Evolutionary conservation across 2,113 vertebrate species (phyloP).

Genomic region (Stigmatopora argus): DNA sequence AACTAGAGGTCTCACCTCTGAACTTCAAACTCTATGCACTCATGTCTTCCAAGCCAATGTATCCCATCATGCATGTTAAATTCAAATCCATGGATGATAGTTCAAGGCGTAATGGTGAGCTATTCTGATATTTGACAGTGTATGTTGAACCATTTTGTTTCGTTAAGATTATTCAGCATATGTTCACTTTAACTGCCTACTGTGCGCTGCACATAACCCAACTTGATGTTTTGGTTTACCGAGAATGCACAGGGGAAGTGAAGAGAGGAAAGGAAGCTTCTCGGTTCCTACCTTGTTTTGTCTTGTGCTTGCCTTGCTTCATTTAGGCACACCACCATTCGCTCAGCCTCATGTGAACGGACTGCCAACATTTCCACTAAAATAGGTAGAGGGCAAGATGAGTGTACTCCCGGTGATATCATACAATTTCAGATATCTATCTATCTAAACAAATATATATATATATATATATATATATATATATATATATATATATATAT

Average conservation of each 20-base stretch:
- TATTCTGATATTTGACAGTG: background rate
- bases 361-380: constrained; percentile 64
- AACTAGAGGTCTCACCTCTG: constrained; percentile 46
- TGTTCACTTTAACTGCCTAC: constrained; percentile 48
- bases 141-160: constrained; percentile 7
- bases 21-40: constrained; percentile 50
- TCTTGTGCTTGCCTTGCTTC: constrained; percentile 59
- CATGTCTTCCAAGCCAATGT: constrained; percentile 28
- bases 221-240: constrained; percentile 57
- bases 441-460: too few relatives aligned
- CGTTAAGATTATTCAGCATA: constrained; percentile 41
- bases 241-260: constrained; percentile 40
- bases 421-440: constrained; percentile 35
- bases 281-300: constrained; percentile 59
- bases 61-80: background rate
- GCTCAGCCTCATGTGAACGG: constrained; percentile 54
- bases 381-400: constrained; percentile 27
- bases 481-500: too few relatives aligned
- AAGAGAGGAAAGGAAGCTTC: constrained; percentile 43
- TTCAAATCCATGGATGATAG: background rate
- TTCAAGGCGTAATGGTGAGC: background rate
- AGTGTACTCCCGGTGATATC: constrained; percentile 40
- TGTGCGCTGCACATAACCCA: constrained; percentile 30
- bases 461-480: too few relatives aligned
- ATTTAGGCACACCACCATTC: constrained; percentile 54